A percentile compares a stretch with the other conserved stretches of the same genome.
phyloP scores from a whole-genome alignment of 2,113 vertebrate genomes.

The Carassius carassius region DNA sequence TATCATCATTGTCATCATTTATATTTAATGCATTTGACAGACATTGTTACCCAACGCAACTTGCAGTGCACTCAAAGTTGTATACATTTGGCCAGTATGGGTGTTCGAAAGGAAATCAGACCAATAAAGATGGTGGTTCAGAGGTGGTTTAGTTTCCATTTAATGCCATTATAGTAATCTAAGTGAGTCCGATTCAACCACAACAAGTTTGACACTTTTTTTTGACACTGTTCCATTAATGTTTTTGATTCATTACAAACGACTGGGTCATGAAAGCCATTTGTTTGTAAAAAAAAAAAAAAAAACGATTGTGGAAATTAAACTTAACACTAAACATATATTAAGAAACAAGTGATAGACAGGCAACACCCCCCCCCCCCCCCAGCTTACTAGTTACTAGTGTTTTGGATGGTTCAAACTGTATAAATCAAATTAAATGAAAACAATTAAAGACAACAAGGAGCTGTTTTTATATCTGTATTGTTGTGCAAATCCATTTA shows the following conservation, averaged over 20 bases:
- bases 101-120: background rate
- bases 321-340: background rate
- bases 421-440: background rate
- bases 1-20: background rate
- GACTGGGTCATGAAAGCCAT: background rate
- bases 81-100: background rate
- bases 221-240: background rate
- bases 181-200: background rate
- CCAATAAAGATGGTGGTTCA: background rate
- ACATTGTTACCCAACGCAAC: background rate
- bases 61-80: background rate
- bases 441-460: background rate
- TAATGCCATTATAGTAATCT: background rate
- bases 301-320: background rate
- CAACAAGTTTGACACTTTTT: background rate
- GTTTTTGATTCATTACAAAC: background rate
- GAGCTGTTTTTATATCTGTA: background rate
- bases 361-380: too few species aligned
- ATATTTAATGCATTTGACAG: background rate
- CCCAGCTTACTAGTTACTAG: background rate
- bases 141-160: background rate
- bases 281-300: background rate
- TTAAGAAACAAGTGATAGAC: too few species aligned
- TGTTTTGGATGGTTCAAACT: background rate
- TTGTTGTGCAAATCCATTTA: background rate